A percentile compares a stretch with the other conserved stretches of the same genome.
Evolutionary conservation across 2,797 vertebrate species (phyloP).

Genomic region (Gymnodraco acuticeps): DNA sequence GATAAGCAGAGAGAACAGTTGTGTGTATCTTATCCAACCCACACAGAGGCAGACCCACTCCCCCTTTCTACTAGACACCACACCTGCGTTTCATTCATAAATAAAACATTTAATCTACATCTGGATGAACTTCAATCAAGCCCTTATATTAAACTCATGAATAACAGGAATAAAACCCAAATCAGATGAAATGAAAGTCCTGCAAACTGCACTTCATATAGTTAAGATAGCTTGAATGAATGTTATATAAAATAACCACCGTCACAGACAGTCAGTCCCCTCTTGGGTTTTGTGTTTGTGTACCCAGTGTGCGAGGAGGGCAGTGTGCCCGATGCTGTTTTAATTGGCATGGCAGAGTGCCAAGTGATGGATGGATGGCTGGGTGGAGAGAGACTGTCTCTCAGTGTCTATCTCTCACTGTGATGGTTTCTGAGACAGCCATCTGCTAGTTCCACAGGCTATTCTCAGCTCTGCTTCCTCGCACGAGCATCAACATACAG

Average conservation of each 20-base stretch:
- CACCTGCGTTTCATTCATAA: constrained; percentile 58
- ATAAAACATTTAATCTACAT: constrained; percentile 59
- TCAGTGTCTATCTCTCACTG: constrained; percentile 39
- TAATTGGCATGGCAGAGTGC: constrained; percentile 79
- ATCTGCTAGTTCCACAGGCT: constrained; percentile 75
- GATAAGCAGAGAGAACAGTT: constrained; percentile 35
- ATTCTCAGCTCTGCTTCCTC: constrained; percentile 45
- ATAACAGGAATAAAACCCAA: constrained; percentile 18
- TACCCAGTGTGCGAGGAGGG: constrained; percentile 62
- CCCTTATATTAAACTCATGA: neutral
- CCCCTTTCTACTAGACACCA: constrained; percentile 3
- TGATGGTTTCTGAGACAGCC: constrained; percentile 57
- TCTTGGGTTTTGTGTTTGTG: constrained; percentile 64
- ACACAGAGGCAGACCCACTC: constrained; percentile 42
- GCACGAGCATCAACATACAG: constrained; percentile 10
- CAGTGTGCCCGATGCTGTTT: constrained; percentile 62
- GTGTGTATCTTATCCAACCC: constrained; percentile 44
- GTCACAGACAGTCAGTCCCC: constrained; percentile 28
- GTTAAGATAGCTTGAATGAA: constrained; percentile 48
- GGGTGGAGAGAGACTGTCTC: constrained; percentile 55
- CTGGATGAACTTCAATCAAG: constrained; percentile 32
- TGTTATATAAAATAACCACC: constrained; percentile 51
- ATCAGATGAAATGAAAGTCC: constrained; percentile 23
- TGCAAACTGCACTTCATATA: neutral
- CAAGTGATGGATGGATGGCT: constrained; percentile 68